Percentiles rank a stretch among this genome's conserved stretches.
These are phyloP conservation scores for Luffia ferchaultella DNA, from an alignment of 2,888 invertebrate genomes.

Conservation along the genomic window DNA sequence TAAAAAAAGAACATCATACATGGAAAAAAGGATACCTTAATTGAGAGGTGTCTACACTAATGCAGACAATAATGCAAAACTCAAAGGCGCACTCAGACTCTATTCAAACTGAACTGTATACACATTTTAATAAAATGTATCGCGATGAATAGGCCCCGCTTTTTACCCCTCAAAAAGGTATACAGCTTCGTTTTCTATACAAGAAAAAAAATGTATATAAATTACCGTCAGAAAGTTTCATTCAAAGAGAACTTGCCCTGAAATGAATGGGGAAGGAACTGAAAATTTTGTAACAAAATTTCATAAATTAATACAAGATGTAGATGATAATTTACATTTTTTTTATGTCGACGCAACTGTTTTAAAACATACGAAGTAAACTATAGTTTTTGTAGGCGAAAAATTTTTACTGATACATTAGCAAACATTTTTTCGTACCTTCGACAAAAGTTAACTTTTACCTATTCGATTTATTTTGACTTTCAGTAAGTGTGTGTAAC, in stretches of 20 bases:
- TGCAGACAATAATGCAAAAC: slow-evolving; percentile 1
- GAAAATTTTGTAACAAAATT: background rate
- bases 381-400: too few relatives aligned
- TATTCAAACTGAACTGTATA: slow-evolving; percentile 30
- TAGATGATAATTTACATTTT: too few relatives aligned
- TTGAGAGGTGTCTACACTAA: slow-evolving; percentile 28
- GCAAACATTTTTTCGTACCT: too few relatives aligned
- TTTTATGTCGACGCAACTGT: too few relatives aligned
- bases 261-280: background rate
- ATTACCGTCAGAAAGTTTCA: slow-evolving; percentile 46
- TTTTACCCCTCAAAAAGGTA: slow-evolving; percentile 43
- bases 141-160: slow-evolving; percentile 46
- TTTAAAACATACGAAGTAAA: too few relatives aligned
- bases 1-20: too few relatives aligned
- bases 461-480: too few relatives aligned
- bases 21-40: too few relatives aligned
- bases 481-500: too few relatives aligned
- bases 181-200: slow-evolving; percentile 24
- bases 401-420: too few relatives aligned
- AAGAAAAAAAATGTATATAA: slow-evolving; percentile 50
- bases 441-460: too few relatives aligned
- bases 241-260: background rate
- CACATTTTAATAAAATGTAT: slow-evolving; percentile 13
- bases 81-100: slow-evolving; percentile 35
- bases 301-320: too few relatives aligned